Evolutionary conservation across 53 echinoderm and acorn worm species (phyloP).

Genomic region (Paracentrotus lividus): DNA sequence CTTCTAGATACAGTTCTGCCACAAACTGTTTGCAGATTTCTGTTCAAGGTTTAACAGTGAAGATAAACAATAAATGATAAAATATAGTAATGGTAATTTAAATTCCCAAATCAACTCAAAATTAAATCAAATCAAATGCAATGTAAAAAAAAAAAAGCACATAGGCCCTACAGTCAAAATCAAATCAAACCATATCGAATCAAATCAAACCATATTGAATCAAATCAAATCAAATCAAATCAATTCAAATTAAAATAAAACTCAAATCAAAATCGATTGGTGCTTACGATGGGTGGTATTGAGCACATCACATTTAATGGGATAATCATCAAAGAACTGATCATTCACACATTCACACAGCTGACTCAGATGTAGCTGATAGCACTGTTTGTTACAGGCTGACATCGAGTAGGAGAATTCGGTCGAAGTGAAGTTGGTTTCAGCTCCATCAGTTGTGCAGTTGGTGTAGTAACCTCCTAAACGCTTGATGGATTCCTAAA

Average conservation of each 20-base stretch:
- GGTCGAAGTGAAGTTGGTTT: constrained; percentile 33
- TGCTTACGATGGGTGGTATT: constrained; percentile 93
- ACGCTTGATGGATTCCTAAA: constrained; percentile 69
- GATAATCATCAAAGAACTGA: constrained; percentile 50
- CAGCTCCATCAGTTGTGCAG: constrained; percentile 61
- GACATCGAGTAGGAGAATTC: constrained; percentile 71
- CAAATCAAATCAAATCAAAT: too few relatives aligned
- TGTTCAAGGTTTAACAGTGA: too few relatives aligned
- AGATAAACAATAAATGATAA: too few relatives aligned
- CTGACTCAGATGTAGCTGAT: constrained; percentile 73
- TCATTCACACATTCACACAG: constrained; percentile 86
- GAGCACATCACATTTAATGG: constrained; percentile 71
- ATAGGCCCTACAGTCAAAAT: too few relatives aligned
- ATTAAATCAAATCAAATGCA: too few relatives aligned
- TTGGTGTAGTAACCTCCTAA: constrained; percentile 72
- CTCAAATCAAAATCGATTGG: neutral
- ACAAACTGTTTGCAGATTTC: neutral
- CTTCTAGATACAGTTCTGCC: constrained; percentile 1
- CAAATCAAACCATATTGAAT: too few relatives aligned
- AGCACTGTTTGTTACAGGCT: constrained; percentile 79
- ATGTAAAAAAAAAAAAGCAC: too few relatives aligned
- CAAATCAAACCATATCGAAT: too few relatives aligned
- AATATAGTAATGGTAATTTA: too few relatives aligned
- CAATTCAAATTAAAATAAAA: too few relatives aligned
- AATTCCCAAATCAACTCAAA: too few relatives aligned